Base-by-base conservation (phyloP, 2,888 invertebrate species). In the Drosophila mercatorum region DNA sequence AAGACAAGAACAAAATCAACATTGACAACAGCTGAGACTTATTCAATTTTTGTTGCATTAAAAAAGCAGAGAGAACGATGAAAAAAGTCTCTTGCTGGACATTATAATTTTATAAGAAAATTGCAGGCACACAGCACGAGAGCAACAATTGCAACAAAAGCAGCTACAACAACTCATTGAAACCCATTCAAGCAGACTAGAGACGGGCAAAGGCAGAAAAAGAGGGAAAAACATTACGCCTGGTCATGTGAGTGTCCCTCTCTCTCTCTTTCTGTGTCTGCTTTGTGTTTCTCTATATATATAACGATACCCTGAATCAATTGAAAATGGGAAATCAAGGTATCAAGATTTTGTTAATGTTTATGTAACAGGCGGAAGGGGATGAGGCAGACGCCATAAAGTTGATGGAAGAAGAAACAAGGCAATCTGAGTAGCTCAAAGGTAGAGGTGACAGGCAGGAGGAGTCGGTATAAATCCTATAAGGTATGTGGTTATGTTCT, bases 61-160 rank as follows among this genome's bases (percentile, higher is more conserved):
- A 65, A 46, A 46, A 69, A 59, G 53, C 56, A 69, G 62, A 79
- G 36, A 7, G 52, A 34, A 43, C 7, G 14, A 31, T 12, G 14
- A 11, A n/a, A 41, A 34, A 6, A 71, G 57, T 67, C 75, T 72
- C 34, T 74, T 63, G 67, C 68, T 78, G 83, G 68, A 79, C 84
- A 86, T 86, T 82, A 84, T 84, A 79, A 84, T 86, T 84, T 88
- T 81, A 86, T 88, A 86, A 84, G 88, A 86, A 86, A 86, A 88
- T 82, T 86, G 84, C 86, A 61, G 56, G 44, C 61, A 56, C 47
- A 40, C 47, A 40, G 55, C 55, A 22, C 5, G 56, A 41, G 46
- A 64, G 64, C 52, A 62, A 36, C 49, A 58, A 57, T 26, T 38
- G 34, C 36, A 0, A 36, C 17, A 53, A 38, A 22, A 14, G 26